Evolutionary conservation across 2,113 vertebrate species (phyloP), one percentile per base, ranked within the genome.

Genomic region (Tragelaphus buxtoni): DNA sequence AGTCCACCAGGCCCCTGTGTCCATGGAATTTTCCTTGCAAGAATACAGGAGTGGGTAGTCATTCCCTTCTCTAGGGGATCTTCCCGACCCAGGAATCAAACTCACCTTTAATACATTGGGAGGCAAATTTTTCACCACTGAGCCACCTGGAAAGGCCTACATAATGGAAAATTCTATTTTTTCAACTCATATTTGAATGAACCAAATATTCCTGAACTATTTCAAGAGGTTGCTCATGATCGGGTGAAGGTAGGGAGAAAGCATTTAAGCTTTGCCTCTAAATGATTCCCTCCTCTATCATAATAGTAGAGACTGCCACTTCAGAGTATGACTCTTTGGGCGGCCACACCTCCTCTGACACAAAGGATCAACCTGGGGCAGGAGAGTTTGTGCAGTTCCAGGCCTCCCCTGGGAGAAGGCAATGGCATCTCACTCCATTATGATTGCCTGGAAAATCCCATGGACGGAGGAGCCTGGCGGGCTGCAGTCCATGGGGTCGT

Each of bases 251-350:
- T 79, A 47, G 20, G 3, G 51, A 90, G 30, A 49, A 85, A 39
- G 7, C 7, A 65, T 91, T 93, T 60, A 53, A 88, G 61, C 9
- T 81, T 90, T 45, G 9, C 26, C 18, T 9, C 5, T 51, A 24
- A 28, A 0, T 49, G 39, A 0, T 2, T 55, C 3, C 1, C 5
- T 47, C n/a, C 0, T 82, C 1, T 60, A 0, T 5, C 22, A 32
- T 26, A 12, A 7, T 7, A 6, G n/a, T 7, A 22, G 42, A 60
- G 2, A 72, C 7, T 30, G 12, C 6, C 72, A 30, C 49, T 45
- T 53, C 28, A 76, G 2, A 76, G 20, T 9, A 1, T 17, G 7
- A 4, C 7, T 5, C 4, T 88, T 56, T 51, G 13, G 32, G 14
- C 45, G 86, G n/a, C 14, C 2, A 9, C 42, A 28, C 7, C 11